Base-by-base conservation (phyloP, 1,140 invertebrate species). In the Notospermus geniculatus region DNA sequence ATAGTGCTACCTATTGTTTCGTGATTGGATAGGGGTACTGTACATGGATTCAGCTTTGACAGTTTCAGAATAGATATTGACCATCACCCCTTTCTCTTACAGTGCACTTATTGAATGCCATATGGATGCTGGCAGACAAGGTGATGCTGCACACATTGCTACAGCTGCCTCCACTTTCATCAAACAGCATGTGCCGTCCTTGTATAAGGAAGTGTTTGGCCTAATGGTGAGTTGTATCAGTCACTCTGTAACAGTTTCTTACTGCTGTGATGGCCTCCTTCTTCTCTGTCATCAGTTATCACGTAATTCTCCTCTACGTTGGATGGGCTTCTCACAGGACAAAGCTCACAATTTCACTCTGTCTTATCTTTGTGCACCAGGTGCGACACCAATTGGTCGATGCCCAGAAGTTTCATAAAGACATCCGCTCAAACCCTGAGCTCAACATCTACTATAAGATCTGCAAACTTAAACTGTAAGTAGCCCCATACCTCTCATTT, bases 121-220 rank as follows among this genome's bases (percentile, higher is more conserved):
- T 59, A 60, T 81, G 56, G 77, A 81, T 74, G 76, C 76, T 39
- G 72, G 74, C 25, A 63, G 66, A 45, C 71, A 65, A 53, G 66
- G 57, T 46, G 77, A 79, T 62, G 78, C 78, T n/a, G 64, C 72
- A 27, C 61, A 71, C 45, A 69, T 78, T 27, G 73, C 73, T 15
- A 61, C 61, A 17, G 62, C 72, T 43, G 74, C 77, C 50, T 63
- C 72, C 1, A 57, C 69, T 22, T 80, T 80, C 62, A 75, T 80
- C 54, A 78, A 72, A 62, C 60, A 75, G 29, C 70, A 80, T 69
- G 75, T 79, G 7, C 76, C 78, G 9, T 54, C 68, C 9, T 58
- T 77, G 7, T 80, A 74, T 59, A 80, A 79, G 65, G 68, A 74
- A 53, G 59, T 80, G 1, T 78, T 80, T 74, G 74, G 76, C n/a